These are phyloP conservation scores for Chionoecetes opilio DNA, from an alignment of 1,140 invertebrate genomes.

Conservation along the genomic window DNA sequence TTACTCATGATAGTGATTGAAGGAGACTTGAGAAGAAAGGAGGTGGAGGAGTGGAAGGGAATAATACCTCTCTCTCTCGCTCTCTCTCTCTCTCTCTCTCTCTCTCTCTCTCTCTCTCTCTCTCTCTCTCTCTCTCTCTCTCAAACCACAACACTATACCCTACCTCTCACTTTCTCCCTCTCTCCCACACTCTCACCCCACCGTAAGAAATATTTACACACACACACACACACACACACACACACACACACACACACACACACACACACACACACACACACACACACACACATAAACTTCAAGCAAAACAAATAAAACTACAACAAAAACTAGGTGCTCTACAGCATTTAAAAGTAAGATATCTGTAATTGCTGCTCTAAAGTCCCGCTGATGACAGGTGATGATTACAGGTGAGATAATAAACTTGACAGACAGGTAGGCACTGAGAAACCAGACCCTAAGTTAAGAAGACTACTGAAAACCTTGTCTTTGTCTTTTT, in stretches of 20 bases:
- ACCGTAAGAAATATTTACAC: too few relatives aligned
- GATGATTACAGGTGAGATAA: neutral
- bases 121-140: neutral
- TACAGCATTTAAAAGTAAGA: too few relatives aligned
- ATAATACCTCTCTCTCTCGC: neutral
- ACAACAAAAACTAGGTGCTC: too few relatives aligned
- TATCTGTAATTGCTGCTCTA: too few relatives aligned
- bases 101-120: neutral
- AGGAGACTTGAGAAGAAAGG: neutral
- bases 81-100: too few relatives aligned
- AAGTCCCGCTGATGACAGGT: too few relatives aligned
- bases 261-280: too few relatives aligned
- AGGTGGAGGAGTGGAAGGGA: neutral
- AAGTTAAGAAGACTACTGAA: neutral
- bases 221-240: too few relatives aligned
- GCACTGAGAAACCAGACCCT: neutral
- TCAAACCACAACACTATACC: neutral
- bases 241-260: too few relatives aligned
- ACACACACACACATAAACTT: too few relatives aligned
- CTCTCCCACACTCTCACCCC: neutral
- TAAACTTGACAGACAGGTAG: neutral
- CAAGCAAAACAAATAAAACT: neutral
- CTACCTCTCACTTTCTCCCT: neutral
- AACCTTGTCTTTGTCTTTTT: too few relatives aligned
- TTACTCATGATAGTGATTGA: conserved; percentile 30